Percentiles rank a stretch among this genome's conserved stretches.
Evolutionary conservation across 2,888 invertebrate species (phyloP).

Genomic region (Dioctria linearis): DNA sequence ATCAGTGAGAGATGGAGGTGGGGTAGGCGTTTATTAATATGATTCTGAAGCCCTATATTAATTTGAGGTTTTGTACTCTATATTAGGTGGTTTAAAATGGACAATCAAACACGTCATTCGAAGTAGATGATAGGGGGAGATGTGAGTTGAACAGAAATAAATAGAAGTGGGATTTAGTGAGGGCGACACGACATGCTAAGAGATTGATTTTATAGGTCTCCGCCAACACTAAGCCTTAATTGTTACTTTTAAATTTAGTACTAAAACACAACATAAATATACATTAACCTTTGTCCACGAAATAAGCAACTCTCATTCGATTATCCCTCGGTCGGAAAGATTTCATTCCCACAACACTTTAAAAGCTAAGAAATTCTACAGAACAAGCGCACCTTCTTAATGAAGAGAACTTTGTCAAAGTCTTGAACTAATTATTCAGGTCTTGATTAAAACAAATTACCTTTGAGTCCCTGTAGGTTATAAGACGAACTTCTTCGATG

Average conservation of each 20-base stretch:
- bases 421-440: conserved; percentile 57
- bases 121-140: too few relatives aligned
- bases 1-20: not conserved
- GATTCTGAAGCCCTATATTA: conserved; percentile 28
- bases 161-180: not conserved
- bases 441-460: conserved; percentile 59
- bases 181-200: not conserved
- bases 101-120: conserved; percentile 27
- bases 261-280: too few relatives aligned
- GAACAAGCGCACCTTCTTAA: conserved; percentile 24
- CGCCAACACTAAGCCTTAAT: not conserved
- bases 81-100: conserved; percentile 41
- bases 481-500: conserved; percentile 47
- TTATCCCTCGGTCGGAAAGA: not conserved
- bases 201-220: too few relatives aligned
- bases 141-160: too few relatives aligned
- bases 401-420: conserved; percentile 58
- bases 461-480: conserved; percentile 53
- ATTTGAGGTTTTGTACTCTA: conserved; percentile 38
- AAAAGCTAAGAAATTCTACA: conserved; percentile 15
- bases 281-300: too few relatives aligned
- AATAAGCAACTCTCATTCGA: too few relatives aligned
- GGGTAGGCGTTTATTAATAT: conserved; percentile 30
- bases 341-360: conserved; percentile 21
- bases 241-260: not conserved